phyloP scores from a whole-genome alignment of 2,113 vertebrate species.

The Dascyllus trimaculatus region DNA sequence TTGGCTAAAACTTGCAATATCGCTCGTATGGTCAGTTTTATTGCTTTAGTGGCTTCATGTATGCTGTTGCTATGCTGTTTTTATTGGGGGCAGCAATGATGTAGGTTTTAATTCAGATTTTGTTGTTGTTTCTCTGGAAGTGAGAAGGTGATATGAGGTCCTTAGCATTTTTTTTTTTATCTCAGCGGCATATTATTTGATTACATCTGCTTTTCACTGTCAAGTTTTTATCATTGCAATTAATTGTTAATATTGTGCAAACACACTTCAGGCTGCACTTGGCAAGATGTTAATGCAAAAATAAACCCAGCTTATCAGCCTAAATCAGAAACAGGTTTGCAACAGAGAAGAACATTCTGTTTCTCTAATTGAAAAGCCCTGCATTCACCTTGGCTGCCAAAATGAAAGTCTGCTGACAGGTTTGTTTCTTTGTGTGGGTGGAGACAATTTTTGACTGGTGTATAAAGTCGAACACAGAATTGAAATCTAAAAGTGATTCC shows the following conservation, averaged over 20 bases:
- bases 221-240: slow-evolving; percentile 6
- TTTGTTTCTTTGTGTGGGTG: slow-evolving; percentile 18
- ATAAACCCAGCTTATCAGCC: slow-evolving; percentile 16
- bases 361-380: slow-evolving; percentile 31
- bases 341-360: slow-evolving; percentile 11
- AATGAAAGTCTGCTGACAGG: slow-evolving; percentile 25
- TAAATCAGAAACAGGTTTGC: slow-evolving; percentile 13
- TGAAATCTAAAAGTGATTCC: not conserved
- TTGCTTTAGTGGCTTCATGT: not conserved
- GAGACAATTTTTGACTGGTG: not conserved
- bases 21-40: not conserved
- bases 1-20: not conserved
- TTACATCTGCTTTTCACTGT: slow-evolving; percentile 13
- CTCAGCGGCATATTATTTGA: slow-evolving; percentile 7
- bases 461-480: slow-evolving; percentile 13
- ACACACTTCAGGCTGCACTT: slow-evolving; percentile 24
- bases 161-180: slow-evolving; percentile 16
- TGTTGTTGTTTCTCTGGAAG: slow-evolving; percentile 29
- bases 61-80: not conserved
- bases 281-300: slow-evolving; percentile 28
- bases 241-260: slow-evolving; percentile 31
- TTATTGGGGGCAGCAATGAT: not conserved
- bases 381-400: not conserved
- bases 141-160: slow-evolving; percentile 29
- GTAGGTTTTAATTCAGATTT: not conserved